Base-by-base conservation (phyloP, 1,140 invertebrate species). In the Conopomorpha cramerella region DNA sequence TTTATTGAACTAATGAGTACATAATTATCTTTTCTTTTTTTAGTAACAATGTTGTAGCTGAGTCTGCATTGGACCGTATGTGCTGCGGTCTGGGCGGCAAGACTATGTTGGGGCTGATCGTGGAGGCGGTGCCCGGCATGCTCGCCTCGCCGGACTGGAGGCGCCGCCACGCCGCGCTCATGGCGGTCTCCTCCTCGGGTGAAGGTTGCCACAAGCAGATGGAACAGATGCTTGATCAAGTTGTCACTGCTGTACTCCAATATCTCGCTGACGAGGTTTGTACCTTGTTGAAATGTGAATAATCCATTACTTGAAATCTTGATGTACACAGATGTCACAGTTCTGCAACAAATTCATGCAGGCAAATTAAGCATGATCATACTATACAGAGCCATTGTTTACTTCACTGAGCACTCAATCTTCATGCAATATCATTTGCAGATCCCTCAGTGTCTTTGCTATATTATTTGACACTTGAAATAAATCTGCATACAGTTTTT, bases 171-270 rank as follows among this genome's bases (percentile, higher is more conserved):
- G 96, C 96, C 31, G 97, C 95, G 10, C 82, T 99, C 12, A 99
- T 99, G 95, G 96, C 97, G 2, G 89, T 99, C 14, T 98, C 96
- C 8, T 93, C 96, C 6, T 92, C 97, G 36, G 98, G 97, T 0
- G 98, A 99, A 82, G 97, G 97, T 10, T 98, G 95, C 57, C 92
- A 96, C 60, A 95, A 96, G 67, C 93, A 98, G 71, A 99, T 99
- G 97, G 94, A 98, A 71, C 77, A 84, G 26, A 87, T 97, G 77
- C 81, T 99, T 2, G 85, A 86, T 36, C 87, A 95, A 72, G 93
- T 99, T 34, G 89, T 99, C 65, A 85, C 91, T 37, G 92, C 89
- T 17, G 88, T 99, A 8, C 80, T 98, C 18, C 91, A 88, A 41
- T 98, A 89, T 66, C 80, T 98, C 17, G 84, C 85, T 46, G 96